Evolutionary conservation across 2,797 vertebrate species (phyloP).

Genomic region (Apodemus agrarius): DNA sequence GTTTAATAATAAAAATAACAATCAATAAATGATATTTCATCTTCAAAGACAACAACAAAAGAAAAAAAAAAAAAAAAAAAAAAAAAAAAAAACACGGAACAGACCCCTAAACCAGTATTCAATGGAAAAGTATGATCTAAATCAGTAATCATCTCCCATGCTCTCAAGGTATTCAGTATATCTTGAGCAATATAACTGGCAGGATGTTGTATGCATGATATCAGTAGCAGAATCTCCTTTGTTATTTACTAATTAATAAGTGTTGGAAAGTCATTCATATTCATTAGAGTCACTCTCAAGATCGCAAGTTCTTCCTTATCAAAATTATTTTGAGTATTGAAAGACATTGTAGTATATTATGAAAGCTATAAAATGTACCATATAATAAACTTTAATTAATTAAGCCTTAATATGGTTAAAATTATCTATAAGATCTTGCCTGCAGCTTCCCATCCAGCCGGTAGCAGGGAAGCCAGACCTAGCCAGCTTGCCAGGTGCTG

Average conservation of each 20-base stretch:
- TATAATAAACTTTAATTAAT: background rate
- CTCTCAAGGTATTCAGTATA: background rate
- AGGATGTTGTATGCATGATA: background rate
- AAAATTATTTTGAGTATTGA: background rate
- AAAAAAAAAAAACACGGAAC: background rate
- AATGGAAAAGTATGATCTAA: background rate
- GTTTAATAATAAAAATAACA: too few relatives aligned
- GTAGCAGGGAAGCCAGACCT: too few relatives aligned
- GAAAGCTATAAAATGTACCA: background rate
- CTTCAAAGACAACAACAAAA: too few relatives aligned
- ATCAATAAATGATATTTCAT: too few relatives aligned
- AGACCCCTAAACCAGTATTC: background rate
- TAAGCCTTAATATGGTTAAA: background rate
- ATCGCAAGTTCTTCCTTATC: background rate
- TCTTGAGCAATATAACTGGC: background rate
- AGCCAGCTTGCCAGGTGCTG: too few relatives aligned
- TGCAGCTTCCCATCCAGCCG: too few relatives aligned
- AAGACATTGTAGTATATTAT: background rate
- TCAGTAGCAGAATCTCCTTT: background rate
- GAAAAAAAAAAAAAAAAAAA: too few relatives aligned
- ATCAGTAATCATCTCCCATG: background rate
- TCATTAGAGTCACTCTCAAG: conserved; percentile 19
- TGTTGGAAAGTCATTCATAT: background rate
- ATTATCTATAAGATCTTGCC: too few relatives aligned
- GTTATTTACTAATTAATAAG: conserved; percentile 16